Evolutionary conservation across 2,113 vertebrate species (phyloP).

Genomic region (Hucho hucho): DNA sequence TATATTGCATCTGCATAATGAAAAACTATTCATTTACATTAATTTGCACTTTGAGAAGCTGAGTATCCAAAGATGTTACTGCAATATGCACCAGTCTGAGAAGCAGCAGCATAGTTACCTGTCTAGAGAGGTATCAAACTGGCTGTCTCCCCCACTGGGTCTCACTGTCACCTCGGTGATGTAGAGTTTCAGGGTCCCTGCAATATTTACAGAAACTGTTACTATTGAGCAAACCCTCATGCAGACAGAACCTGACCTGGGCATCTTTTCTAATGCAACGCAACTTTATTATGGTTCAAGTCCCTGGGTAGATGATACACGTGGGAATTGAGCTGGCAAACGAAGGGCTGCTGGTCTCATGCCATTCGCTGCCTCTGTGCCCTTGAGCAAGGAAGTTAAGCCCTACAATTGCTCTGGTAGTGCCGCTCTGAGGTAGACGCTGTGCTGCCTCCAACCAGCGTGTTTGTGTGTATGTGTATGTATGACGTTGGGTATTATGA

Average conservation of each 20-base stretch:
- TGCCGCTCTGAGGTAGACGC: too few species aligned
- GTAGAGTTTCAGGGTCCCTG: slow-evolving; percentile 86
- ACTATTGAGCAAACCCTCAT: background rate
- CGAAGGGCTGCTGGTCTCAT: background rate
- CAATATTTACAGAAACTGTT: slow-evolving; percentile 38
- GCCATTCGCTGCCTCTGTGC: too few species aligned
- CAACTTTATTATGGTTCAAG: too few species aligned
- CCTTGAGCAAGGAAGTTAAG: too few species aligned
- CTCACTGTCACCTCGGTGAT: slow-evolving; percentile 85
- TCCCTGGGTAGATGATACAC: background rate
- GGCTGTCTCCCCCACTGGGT: slow-evolving; percentile 53
- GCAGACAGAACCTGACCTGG: background rate
- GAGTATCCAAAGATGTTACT: too few species aligned
- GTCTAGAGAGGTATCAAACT: slow-evolving; percentile 55
- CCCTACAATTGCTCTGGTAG: too few species aligned
- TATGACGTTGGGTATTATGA: too few species aligned
- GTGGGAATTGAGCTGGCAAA: slow-evolving; percentile 9
- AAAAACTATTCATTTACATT: too few species aligned
- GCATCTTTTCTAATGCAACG: background rate
- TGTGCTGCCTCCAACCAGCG: background rate
- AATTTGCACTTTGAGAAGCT: too few species aligned
- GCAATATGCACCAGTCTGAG: too few species aligned
- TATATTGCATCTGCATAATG: too few species aligned
- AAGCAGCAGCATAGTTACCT: background rate
- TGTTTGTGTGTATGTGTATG: background rate